Conservation (phyloP, 1,140 invertebrate genomes). For the Mylabris phalerata region DNA sequence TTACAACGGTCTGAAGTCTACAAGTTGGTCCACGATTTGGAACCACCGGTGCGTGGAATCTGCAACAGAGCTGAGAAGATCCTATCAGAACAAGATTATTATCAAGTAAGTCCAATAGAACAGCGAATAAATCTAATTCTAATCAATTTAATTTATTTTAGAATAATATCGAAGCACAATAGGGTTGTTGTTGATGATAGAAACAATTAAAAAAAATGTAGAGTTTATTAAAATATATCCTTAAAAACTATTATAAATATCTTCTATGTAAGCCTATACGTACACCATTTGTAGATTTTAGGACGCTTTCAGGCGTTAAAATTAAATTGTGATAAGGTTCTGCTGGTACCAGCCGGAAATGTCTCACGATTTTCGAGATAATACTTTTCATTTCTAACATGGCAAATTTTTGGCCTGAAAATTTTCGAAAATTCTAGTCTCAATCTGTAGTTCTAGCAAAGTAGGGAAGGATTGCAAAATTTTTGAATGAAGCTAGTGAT, state of each 20-base stretch:
- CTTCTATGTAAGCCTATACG: not conserved
- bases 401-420: slow-evolving; percentile 28
- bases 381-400: slow-evolving; percentile 27
- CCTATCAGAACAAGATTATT: slow-evolving; percentile 57
- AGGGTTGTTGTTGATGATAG: not conserved
- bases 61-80: slow-evolving; percentile 56
- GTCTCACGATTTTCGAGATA: slow-evolving; percentile 23
- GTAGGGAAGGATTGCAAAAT: too few relatives aligned
- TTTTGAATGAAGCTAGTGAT: too few relatives aligned
- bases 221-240: not conserved
- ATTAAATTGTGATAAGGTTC: not conserved
- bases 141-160: not conserved
- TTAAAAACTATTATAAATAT: not conserved
- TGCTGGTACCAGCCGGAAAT: slow-evolving; percentile 6
- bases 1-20: slow-evolving; percentile 66
- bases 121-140: too few relatives aligned
- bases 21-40: slow-evolving; percentile 66
- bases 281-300: slow-evolving; percentile 9
- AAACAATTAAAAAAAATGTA: not conserved
- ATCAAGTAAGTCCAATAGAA: slow-evolving; percentile 18
- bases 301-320: not conserved
- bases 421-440: not conserved
- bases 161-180: not conserved
- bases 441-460: too few relatives aligned
- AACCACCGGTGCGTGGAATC: slow-evolving; percentile 56